A percentile compares a stretch with the other conserved stretches of the same genome.
Evolutionary conservation across 1,140 invertebrate species (phyloP).

Genomic region (Sitobion miscanthi): DNA sequence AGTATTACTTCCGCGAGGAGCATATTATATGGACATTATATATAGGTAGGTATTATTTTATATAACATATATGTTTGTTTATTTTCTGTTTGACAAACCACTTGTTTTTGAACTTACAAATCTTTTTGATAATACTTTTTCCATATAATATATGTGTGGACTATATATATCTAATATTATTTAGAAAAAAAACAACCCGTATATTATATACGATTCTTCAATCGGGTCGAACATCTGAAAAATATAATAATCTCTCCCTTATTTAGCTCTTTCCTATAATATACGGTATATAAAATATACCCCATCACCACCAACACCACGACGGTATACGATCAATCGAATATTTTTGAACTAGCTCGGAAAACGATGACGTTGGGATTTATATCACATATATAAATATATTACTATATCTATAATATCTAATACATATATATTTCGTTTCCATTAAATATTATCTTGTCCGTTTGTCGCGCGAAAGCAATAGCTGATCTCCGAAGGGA

Average conservation of each 20-base stretch:
- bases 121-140: not conserved
- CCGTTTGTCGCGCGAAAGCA: not conserved
- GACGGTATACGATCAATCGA: not conserved
- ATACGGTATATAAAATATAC: too few species aligned
- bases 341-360: not conserved
- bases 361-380: not conserved
- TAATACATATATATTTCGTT: not conserved
- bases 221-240: not conserved
- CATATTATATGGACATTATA: not conserved
- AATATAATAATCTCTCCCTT: conserved; percentile 1
- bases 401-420: not conserved
- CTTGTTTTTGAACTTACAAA: not conserved
- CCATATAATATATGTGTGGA: too few species aligned
- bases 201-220: not conserved
- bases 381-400: conserved; percentile 11
- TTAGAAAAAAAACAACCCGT: not conserved
- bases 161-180: not conserved
- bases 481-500: not conserved
- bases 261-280: not conserved
- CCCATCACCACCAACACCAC: not conserved
- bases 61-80: not conserved
- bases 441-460: not conserved
- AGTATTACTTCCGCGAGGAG: not conserved
- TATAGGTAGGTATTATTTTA: not conserved
- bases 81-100: not conserved